Evolutionary conservation across 1,140 invertebrate species (phyloP).

Genomic region (Sycobia sp.): DNA sequence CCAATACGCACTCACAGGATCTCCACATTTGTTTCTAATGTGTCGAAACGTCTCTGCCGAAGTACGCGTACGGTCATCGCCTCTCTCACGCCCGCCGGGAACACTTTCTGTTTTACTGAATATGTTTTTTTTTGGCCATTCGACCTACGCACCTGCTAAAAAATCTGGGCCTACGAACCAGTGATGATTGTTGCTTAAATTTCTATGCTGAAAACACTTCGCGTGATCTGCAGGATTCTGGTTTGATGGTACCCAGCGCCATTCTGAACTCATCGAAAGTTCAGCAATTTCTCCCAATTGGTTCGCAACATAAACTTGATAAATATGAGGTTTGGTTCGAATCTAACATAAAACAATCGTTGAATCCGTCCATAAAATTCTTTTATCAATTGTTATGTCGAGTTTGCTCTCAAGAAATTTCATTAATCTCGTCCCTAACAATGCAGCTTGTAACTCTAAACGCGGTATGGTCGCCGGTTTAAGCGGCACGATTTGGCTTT

Average conservation of each 20-base stretch:
- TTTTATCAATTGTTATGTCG: conserved; percentile 3
- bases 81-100: too few species aligned
- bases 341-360: conserved; percentile 48
- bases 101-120: neutral
- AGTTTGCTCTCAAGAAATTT: neutral
- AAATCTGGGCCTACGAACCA: neutral
- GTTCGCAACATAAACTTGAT: too few species aligned
- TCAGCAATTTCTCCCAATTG: conserved; percentile 44
- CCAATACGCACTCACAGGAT: too few species aligned
- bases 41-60: too few species aligned
- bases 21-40: too few species aligned
- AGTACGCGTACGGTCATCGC: too few species aligned
- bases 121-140: neutral
- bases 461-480: neutral
- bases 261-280: conserved; percentile 32
- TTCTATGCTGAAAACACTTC: neutral
- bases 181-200: neutral
- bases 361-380: conserved; percentile 49
- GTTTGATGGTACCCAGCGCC: too few species aligned
- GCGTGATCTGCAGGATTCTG: conserved; percentile 51
- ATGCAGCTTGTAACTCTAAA: neutral
- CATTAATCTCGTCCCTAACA: neutral
- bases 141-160: neutral
- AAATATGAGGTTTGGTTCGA: conserved; percentile 6
- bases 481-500: neutral